Conservation (phyloP, 2,797 vertebrate species). For the Helostoma temminkii region DNA sequence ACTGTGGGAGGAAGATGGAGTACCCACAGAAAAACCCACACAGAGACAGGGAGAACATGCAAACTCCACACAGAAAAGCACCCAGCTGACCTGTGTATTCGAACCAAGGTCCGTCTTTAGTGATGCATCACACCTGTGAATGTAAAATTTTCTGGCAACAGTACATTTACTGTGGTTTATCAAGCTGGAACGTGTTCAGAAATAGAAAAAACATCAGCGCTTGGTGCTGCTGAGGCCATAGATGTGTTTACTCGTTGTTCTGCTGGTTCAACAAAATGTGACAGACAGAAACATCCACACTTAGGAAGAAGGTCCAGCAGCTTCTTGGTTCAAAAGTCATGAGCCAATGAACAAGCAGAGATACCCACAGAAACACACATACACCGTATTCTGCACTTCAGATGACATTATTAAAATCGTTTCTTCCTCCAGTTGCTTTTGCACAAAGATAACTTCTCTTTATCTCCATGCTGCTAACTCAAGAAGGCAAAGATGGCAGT, state of each 20-base stretch:
- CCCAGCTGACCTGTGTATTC: too few relatives aligned
- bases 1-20: too few relatives aligned
- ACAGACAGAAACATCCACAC: slow-evolving; percentile 32
- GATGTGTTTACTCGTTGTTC: slow-evolving; percentile 53
- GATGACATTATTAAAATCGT: slow-evolving; percentile 27
- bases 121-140: too few relatives aligned
- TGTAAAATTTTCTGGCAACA: too few relatives aligned
- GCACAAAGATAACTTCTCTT: slow-evolving; percentile 11
- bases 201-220: slow-evolving; percentile 24
- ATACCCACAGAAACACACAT: background rate
- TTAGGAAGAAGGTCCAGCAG: slow-evolving; percentile 11
- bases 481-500: slow-evolving; percentile 31
- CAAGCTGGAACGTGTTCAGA: background rate
- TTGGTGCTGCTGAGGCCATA: slow-evolving; percentile 32
- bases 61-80: too few relatives aligned
- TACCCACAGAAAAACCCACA: too few relatives aligned
- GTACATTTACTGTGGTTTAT: background rate
- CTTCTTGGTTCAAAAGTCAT: slow-evolving; percentile 29
- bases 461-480: slow-evolving; percentile 34
- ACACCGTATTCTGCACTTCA: slow-evolving; percentile 1
- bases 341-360: slow-evolving; percentile 26
- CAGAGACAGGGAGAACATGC: too few relatives aligned
- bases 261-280: slow-evolving; percentile 39
- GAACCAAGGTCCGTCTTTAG: too few relatives aligned
- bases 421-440: slow-evolving; percentile 29